Percentiles rank a stretch among this genome's conserved stretches.
phyloP scores from a whole-genome alignment of 2,888 invertebrate species.

The Cheilosia grossa region DNA sequence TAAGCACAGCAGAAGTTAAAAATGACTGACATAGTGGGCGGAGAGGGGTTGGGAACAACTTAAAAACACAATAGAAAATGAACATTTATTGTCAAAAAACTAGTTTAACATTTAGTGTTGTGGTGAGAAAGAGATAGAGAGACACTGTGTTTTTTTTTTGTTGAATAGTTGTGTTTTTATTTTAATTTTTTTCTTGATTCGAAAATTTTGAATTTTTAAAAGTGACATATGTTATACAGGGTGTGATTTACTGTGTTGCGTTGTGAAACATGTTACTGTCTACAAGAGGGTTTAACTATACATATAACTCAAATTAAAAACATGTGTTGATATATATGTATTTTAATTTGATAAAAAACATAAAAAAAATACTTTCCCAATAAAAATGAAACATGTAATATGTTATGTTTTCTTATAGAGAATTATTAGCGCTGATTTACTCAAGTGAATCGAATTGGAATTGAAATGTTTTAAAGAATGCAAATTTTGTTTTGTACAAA shows the following conservation, averaged over 20 bases:
- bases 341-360: not conserved
- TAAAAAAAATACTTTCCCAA: slow-evolving; percentile 28
- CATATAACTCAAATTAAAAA: slow-evolving; percentile 36
- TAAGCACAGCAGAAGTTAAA: slow-evolving; percentile 89
- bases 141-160: slow-evolving; percentile 45
- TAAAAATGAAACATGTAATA: slow-evolving; percentile 12
- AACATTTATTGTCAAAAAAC: slow-evolving; percentile 1
- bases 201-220: slow-evolving; percentile 56
- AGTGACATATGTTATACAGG: slow-evolving; percentile 32
- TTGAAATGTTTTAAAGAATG: slow-evolving; percentile 60
- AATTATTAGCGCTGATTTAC: slow-evolving; percentile 61
- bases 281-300: slow-evolving; percentile 58
- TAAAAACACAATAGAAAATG: slow-evolving; percentile 11
- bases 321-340: slow-evolving; percentile 32
- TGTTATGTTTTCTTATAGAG: not conserved
- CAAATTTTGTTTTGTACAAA: slow-evolving; percentile 26
- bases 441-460: slow-evolving; percentile 56
- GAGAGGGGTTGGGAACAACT: slow-evolving; percentile 15
- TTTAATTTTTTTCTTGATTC: slow-evolving; percentile 10
- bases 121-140: slow-evolving; percentile 40
- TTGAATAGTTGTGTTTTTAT: slow-evolving; percentile 69
- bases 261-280: slow-evolving; percentile 63
- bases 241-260: slow-evolving; percentile 59
- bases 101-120: slow-evolving; percentile 42
- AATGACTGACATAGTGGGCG: slow-evolving; percentile 65